phyloP scores from a whole-genome alignment of 2,888 invertebrate species.

The Sinodicranocentrus sp. region DNA sequence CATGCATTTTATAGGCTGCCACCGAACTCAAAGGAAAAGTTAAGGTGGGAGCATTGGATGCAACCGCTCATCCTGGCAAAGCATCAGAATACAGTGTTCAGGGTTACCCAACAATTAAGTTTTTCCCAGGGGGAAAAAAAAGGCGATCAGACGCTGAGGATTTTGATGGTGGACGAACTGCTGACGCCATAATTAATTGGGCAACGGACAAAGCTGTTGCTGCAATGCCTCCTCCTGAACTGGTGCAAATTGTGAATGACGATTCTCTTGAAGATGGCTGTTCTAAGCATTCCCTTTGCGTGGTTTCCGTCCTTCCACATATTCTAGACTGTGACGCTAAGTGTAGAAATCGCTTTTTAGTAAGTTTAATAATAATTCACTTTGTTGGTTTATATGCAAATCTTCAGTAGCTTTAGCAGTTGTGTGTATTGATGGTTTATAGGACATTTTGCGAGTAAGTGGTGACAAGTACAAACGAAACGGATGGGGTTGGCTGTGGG shows the following conservation, averaged over 20 bases:
- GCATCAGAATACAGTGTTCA: conserved; percentile 89
- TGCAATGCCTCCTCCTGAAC: conserved; percentile 93
- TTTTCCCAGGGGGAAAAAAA: conserved; percentile 89
- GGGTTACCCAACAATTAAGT: conserved; percentile 98
- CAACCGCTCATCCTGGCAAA: conserved; percentile 91
- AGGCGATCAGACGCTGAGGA: conserved; percentile 81
- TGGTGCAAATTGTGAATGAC: conserved; percentile 84
- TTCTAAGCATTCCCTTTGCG: conserved; percentile 92
- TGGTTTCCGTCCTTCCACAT: conserved; percentile 94
- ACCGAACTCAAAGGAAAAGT: conserved; percentile 96
- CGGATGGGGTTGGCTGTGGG: conserved; percentile 90
- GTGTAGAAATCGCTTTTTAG: conserved; percentile 93
- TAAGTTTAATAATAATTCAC: conserved; percentile 60
- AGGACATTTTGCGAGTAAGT: conserved; percentile 81
- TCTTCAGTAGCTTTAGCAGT: no score
- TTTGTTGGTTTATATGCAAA: no score
- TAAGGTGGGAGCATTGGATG: conserved; percentile 97
- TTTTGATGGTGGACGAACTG: conserved; percentile 91
- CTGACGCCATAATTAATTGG: conserved; percentile 83
- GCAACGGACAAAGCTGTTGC: conserved; percentile 89
- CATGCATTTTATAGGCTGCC: conserved; percentile 83
- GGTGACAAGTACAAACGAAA: conserved; percentile 92
- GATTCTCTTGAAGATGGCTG: conserved; percentile 86
- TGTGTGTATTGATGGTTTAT: no score
- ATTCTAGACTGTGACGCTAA: conserved; percentile 97